Evolutionary conservation across 2,797 vertebrate genomes (phyloP), one percentile per base, ranked within the genome.

Genomic region (Urosaurus nigricauda): DNA sequence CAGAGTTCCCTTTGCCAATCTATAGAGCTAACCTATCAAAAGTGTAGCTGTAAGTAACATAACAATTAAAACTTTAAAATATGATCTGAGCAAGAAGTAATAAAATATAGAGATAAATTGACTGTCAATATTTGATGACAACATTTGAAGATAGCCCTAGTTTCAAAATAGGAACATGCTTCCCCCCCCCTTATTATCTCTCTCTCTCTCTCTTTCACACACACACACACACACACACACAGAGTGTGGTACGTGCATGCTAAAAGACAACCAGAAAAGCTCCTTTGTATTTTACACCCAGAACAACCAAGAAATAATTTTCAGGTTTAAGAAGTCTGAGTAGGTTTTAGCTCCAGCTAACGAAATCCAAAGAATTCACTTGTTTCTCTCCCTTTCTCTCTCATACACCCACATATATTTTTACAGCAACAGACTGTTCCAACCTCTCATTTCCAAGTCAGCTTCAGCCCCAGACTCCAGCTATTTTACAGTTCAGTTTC

Each of bases 291-390:
- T 83, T 85, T 91, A 89, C 32, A 84, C 73, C n/a, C 65, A 91
- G 81, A 56, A 87, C 70, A 60, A 71, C 89, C 24, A 85, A 84
- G 89, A 92, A 94, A 85, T 92, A 94, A 95, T 87, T 91, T 92
- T 82, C 9, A 56, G 92, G 89, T 74, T 95, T 95, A 94, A 92
- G 85, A 90, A 86, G 92, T 92, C 93, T 94, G 82, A 95, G 92
- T 90, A 93, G 92, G 91, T 91, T 93, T 95, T 95, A 92, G 47
- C 0, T 0, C 32, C 79, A 79, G 58, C 91, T 87, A 86, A 85
- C 0, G 29, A 0, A 89, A 93, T 56, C 56, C 85, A 91, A 92
- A 89, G 74, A 93, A 93, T 80, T 85, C 87, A 79, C 75, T 93
- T 93, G 89, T 43, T 58, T 60, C 29, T 60, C 53, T 51, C 35